Evolutionary conservation across 2,888 invertebrate species (phyloP).

Genomic region (Thyatira batis): DNA sequence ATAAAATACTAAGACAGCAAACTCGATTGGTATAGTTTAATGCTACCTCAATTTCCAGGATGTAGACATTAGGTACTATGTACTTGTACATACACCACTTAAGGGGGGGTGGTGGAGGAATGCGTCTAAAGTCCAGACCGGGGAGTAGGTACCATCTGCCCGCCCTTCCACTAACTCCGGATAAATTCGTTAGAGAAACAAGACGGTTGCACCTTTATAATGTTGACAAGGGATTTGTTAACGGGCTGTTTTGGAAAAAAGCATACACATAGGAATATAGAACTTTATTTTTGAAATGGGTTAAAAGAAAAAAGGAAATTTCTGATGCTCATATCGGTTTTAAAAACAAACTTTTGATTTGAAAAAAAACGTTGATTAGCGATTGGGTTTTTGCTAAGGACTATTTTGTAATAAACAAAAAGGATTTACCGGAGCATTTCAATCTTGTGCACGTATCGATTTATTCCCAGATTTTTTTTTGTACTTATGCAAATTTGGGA

Average conservation of each 20-base stretch:
- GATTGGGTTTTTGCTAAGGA: no score
- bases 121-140: neutral
- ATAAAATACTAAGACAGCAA: neutral
- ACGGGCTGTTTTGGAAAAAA: neutral
- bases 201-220: slow-evolving; percentile 12
- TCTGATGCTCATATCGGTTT: no score
- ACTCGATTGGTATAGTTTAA: neutral
- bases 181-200: slow-evolving; percentile 34
- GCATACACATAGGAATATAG: no score
- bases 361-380: no score
- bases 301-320: no score
- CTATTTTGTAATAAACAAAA: no score
- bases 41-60: neutral
- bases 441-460: no score
- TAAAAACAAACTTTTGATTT: no score
- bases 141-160: slow-evolving; percentile 22
- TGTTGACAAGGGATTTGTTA: slow-evolving; percentile 19
- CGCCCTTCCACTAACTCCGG: slow-evolving; percentile 25
- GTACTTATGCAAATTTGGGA: no score
- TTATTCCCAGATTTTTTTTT: no score
- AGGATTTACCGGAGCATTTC: no score
- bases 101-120: neutral
- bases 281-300: no score
- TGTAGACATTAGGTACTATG: neutral
- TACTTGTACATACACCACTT: neutral